Evolutionary conservation across 2,797 vertebrate genomes (phyloP).

Genomic region (Alcedo atthis): DNA sequence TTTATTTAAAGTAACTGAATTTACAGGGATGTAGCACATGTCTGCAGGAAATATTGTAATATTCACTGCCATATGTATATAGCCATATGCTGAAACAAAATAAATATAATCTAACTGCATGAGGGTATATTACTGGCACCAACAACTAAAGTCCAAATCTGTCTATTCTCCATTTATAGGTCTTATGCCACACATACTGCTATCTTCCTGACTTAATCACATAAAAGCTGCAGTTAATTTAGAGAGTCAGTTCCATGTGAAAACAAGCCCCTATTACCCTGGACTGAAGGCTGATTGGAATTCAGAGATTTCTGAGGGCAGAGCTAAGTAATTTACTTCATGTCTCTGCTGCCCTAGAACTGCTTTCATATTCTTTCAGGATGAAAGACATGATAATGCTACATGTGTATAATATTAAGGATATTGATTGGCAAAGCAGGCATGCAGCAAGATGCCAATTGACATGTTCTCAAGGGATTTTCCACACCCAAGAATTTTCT

Average conservation of each 20-base stretch:
- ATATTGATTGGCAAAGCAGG: not conserved
- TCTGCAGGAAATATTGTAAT: not conserved
- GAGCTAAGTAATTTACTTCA: not conserved
- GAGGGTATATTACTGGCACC: not conserved
- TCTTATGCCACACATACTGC: not conserved
- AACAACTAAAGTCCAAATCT: not conserved
- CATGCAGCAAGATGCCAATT: not conserved
- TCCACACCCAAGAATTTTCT: not conserved
- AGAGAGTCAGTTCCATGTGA: not conserved
- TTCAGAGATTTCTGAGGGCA: not conserved
- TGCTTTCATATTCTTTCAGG: not conserved
- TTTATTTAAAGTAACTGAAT: not conserved
- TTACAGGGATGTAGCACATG: not conserved
- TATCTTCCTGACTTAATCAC: not conserved
- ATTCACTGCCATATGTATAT: not conserved
- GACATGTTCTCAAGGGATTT: not conserved
- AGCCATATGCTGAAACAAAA: not conserved
- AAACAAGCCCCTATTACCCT: not conserved
- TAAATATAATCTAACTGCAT: not conserved
- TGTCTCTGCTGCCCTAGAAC: not conserved
- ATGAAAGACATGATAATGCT: not conserved
- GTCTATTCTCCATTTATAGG: not conserved
- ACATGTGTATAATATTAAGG: not conserved
- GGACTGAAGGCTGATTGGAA: not conserved
- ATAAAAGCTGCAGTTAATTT: not conserved